These are phyloP conservation scores for Caenorhabditis macrosperma DNA, from an alignment of 2,888 invertebrate genomes.

Conservation along the genomic window DNA sequence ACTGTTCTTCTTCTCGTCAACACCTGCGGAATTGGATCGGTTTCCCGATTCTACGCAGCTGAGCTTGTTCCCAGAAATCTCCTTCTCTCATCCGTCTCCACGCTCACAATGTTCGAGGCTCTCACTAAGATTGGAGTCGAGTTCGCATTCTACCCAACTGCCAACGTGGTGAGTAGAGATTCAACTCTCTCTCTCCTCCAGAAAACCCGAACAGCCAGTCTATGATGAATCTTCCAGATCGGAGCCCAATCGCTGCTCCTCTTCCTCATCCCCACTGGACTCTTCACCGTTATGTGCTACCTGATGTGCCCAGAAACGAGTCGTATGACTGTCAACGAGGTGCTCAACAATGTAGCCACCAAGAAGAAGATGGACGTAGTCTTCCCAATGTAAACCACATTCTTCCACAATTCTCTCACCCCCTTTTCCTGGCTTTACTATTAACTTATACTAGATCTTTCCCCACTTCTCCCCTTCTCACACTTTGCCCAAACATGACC, in stretches of 20 bases:
- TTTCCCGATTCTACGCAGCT: conserved; percentile 68
- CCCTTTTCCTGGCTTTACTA: not conserved
- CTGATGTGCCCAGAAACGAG: conserved; percentile 68
- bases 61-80: conserved; percentile 68
- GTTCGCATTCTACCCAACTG: conserved; percentile 70
- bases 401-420: not conserved
- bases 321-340: conserved; percentile 66
- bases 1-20: conserved; percentile 63
- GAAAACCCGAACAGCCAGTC: not conserved
- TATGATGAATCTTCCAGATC: conserved; percentile 44
- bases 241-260: conserved; percentile 65
- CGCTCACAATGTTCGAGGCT: conserved; percentile 65
- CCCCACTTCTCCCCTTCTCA: not conserved
- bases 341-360: conserved; percentile 61
- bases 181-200: conserved; percentile 2
- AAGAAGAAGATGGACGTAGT: conserved; percentile 61
- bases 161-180: conserved; percentile 68
- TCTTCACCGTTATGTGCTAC: conserved; percentile 65
- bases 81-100: conserved; percentile 62
- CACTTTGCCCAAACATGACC: conserved; percentile 24
- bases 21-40: conserved; percentile 67
- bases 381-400: conserved; percentile 56
- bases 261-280: conserved; percentile 64
- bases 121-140: conserved; percentile 69
- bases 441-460: conserved; percentile 42